phyloP scores from a whole-genome alignment of 2,888 invertebrate species.

The Eristalinus sepulchralis region DNA sequence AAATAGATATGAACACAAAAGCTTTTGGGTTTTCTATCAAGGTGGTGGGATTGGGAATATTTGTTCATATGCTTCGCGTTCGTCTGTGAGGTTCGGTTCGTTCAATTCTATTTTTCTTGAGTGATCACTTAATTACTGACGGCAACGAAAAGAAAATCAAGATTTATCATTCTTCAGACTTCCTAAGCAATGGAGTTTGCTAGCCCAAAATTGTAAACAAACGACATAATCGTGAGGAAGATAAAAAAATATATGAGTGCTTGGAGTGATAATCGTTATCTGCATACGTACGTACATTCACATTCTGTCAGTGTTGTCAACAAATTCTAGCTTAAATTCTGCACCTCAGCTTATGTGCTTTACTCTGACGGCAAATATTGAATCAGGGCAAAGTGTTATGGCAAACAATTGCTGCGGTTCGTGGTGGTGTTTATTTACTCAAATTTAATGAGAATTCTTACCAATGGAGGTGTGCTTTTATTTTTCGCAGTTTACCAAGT shows the following conservation, averaged over 20 bases:
- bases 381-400: neutral
- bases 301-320: neutral
- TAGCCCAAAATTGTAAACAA: neutral
- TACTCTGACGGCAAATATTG: neutral
- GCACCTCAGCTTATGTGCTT: neutral
- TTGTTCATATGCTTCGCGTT: neutral
- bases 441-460: neutral
- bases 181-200: neutral
- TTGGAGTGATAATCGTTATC: slow-evolving; percentile 3
- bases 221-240: neutral
- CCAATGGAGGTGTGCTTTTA: neutral
- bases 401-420: neutral
- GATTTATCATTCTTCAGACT: neutral
- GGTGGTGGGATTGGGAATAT: neutral
- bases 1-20: slow-evolving; percentile 39
- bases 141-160: neutral
- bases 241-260: neutral
- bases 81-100: neutral
- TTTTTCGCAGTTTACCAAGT: slow-evolving; percentile 84
- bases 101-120: neutral
- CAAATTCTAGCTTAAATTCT: slow-evolving; percentile 11
- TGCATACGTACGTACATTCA: neutral
- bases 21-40: slow-evolving; percentile 33
- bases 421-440: neutral
- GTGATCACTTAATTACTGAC: neutral